Conservation (phyloP, 2,888 invertebrate genomes). For the Melieria omissa region DNA sequence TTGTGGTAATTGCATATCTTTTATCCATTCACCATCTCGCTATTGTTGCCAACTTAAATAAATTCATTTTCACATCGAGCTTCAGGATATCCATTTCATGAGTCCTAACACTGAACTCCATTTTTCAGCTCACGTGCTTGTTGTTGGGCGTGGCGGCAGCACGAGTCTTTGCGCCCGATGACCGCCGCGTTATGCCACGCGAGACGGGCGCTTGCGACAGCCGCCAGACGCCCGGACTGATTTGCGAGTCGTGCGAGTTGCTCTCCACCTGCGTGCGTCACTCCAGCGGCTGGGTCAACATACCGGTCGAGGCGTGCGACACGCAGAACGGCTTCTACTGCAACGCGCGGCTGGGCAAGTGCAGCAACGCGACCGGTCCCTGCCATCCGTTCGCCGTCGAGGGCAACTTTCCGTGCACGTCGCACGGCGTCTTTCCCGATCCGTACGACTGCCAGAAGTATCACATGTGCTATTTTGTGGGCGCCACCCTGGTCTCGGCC, state of each 20-base stretch:
- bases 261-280: slow-evolving; percentile 63
- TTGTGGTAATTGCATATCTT: no score
- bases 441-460: slow-evolving; percentile 66
- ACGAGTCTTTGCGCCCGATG: background rate
- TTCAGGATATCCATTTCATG: no score
- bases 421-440: slow-evolving; percentile 65
- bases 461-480: slow-evolving; percentile 65
- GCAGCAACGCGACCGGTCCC: slow-evolving; percentile 63
- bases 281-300: slow-evolving; percentile 63
- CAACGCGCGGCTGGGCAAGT: slow-evolving; percentile 57
- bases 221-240: slow-evolving; percentile 60
- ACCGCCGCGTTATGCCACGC: slow-evolving; percentile 52
- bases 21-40: no score
- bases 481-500: slow-evolving; percentile 60
- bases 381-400: slow-evolving; percentile 65
- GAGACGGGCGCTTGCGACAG: slow-evolving; percentile 61
- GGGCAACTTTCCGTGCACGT: slow-evolving; percentile 64
- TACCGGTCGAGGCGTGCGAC: slow-evolving; percentile 65
- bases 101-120: no score
- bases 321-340: slow-evolving; percentile 62
- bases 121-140: no score
- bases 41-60: no score
- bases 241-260: slow-evolving; percentile 64
- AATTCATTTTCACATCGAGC: no score
- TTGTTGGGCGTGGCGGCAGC: background rate